Evolutionary conservation across 2,888 invertebrate genomes (phyloP).

Genomic region (Drosophila anceps): DNA sequence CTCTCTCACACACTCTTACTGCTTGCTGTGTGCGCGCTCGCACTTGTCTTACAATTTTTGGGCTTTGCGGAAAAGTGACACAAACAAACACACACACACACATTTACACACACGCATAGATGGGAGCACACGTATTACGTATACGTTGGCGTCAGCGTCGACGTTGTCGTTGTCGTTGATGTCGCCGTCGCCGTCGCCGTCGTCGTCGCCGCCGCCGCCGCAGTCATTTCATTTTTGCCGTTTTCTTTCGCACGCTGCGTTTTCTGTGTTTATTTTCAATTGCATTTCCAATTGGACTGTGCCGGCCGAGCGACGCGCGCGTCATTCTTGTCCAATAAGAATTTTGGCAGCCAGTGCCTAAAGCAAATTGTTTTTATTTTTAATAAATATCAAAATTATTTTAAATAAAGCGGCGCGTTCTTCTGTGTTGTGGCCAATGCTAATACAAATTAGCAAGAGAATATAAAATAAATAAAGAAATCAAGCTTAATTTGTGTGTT

Average conservation of each 20-base stretch:
- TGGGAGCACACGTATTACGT: constrained; percentile 55
- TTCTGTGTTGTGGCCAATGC: constrained; percentile 10
- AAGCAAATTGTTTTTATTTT: constrained; percentile 3
- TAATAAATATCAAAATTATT: constrained; percentile 6
- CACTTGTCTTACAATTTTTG: constrained; percentile 60
- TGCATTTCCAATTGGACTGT: constrained; percentile 74
- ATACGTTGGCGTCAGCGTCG: constrained; percentile 60
- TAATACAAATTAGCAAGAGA: constrained; percentile 8
- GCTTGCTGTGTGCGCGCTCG: constrained; percentile 12
- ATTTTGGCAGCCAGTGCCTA: neutral
- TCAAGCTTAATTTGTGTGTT: constrained; percentile 27
- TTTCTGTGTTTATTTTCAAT: constrained; percentile 70
- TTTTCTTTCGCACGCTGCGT: constrained; percentile 66
- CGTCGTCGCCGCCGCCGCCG: constrained; percentile 35
- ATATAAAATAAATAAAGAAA: constrained; percentile 27
- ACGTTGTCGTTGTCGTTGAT: constrained; percentile 31
- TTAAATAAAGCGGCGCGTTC: constrained; percentile 14
- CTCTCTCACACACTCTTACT: constrained; percentile 12
- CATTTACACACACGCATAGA: constrained; percentile 19
- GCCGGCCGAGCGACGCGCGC: constrained; percentile 55
- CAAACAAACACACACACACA: constrained; percentile 36
- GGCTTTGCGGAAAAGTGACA: constrained; percentile 74
- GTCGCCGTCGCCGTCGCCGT: constrained; percentile 41
- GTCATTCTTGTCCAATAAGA: constrained; percentile 36
- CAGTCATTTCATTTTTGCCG: constrained; percentile 55